Percentiles rank a stretch among this genome's conserved stretches.
These are phyloP conservation scores for Pavo muticus DNA, from an alignment of 2,113 vertebrate genomes.

Conservation along the genomic window DNA sequence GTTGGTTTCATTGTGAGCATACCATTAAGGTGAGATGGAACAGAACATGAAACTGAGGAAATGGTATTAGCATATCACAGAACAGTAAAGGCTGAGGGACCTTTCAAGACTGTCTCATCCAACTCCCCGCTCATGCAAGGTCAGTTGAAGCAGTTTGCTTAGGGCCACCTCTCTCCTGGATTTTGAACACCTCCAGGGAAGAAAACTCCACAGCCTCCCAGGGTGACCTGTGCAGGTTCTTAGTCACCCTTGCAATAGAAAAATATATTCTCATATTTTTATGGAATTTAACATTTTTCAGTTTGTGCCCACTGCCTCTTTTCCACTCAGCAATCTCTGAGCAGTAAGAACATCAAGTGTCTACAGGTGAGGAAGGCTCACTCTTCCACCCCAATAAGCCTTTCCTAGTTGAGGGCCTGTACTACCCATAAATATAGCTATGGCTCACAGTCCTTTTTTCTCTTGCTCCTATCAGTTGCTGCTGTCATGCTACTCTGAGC, in stretches of 20 bases:
- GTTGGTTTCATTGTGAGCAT: background rate
- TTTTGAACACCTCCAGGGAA: background rate
- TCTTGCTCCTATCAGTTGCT: background rate
- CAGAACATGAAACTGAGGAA: background rate
- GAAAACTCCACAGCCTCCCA: background rate
- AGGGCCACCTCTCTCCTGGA: fast-evolving
- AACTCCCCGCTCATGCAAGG: background rate
- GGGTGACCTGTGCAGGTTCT: background rate
- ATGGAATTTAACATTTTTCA: background rate
- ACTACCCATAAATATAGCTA: background rate
- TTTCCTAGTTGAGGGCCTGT: background rate
- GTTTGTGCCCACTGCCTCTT: background rate
- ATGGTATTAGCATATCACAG: background rate
- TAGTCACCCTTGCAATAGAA: background rate
- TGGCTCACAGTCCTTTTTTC: background rate
- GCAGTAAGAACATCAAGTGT: background rate
- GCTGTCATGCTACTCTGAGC: background rate
- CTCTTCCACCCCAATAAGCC: background rate
- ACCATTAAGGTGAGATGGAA: background rate
- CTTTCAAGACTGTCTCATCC: background rate
- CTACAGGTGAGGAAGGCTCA: background rate
- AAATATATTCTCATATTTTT: background rate
- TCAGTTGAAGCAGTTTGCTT: background rate
- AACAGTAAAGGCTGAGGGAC: background rate
- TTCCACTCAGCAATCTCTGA: background rate